phyloP scores from a whole-genome alignment of 1,140 invertebrate genomes.

The Choristoneura fumiferana region DNA sequence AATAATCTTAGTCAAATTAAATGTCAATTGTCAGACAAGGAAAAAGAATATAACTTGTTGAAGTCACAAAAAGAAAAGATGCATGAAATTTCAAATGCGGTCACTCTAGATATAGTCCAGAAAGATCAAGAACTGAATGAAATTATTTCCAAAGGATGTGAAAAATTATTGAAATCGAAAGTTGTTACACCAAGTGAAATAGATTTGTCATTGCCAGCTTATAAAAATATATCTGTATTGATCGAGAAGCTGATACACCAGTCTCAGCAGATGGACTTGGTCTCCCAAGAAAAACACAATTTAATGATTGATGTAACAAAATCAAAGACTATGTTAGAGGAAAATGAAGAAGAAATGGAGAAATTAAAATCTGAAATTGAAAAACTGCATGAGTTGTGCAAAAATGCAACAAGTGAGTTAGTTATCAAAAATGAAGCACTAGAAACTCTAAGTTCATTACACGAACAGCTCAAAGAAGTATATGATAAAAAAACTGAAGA shows the following conservation, averaged over 20 bases:
- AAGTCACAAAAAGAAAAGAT: conserved; percentile 55
- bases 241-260: conserved; percentile 37
- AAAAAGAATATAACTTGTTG: conserved; percentile 51
- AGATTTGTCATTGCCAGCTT: conserved; percentile 33
- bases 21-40: conserved; percentile 43
- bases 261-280: conserved; percentile 20
- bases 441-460: conserved; percentile 27
- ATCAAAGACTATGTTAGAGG: conserved; percentile 32
- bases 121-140: conserved; percentile 47
- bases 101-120: conserved; percentile 53
- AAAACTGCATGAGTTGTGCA: conserved; percentile 32
- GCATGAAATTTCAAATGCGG: conserved; percentile 56
- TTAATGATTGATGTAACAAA: conserved; percentile 38
- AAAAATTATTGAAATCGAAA: conserved; percentile 38
- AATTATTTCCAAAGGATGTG: conserved; percentile 36
- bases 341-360: conserved; percentile 42
- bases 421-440: conserved; percentile 37
- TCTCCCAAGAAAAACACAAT: conserved; percentile 30
- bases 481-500: conserved; percentile 50
- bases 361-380: conserved; percentile 27
- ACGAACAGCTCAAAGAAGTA: conserved; percentile 40
- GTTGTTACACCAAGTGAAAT: conserved; percentile 37
- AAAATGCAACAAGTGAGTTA: conserved; percentile 29
- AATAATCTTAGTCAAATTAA: conserved; percentile 41
- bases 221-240: conserved; percentile 37